phyloP scores from a whole-genome alignment of 2,888 invertebrate genomes.

The Ametastegia equiseti region DNA sequence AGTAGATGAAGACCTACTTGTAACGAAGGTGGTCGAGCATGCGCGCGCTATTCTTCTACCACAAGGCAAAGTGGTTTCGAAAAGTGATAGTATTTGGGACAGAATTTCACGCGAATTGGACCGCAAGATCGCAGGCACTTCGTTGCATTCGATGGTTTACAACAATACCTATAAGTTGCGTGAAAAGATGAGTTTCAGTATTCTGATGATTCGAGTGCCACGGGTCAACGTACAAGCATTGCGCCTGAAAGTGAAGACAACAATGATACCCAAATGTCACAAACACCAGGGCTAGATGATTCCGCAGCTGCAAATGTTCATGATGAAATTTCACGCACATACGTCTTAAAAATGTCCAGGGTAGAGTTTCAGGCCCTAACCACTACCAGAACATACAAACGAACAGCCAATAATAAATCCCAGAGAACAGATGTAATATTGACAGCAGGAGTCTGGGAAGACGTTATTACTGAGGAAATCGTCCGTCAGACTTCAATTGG shows the following conservation, averaged over 20 bases:
- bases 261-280: no score
- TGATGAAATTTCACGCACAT: no score
- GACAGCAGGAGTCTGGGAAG: constrained; percentile 36
- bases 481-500: constrained; percentile 5
- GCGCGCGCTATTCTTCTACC: neutral
- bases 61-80: neutral
- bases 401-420: neutral
- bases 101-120: neutral
- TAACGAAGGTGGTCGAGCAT: neutral
- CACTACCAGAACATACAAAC: neutral
- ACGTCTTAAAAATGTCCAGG: neutral
- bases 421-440: constrained; percentile 2
- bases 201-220: no score
- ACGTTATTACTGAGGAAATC: constrained; percentile 16
- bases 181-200: no score
- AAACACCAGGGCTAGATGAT: no score
- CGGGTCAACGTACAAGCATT: no score
- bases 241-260: no score
- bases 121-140: neutral
- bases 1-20: neutral
- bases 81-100: neutral
- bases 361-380: neutral
- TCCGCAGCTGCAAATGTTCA: no score
- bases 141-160: neutral
- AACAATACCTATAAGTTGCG: no score